Evolutionary conservation across 2,113 vertebrate species (phyloP), one percentile per base, ranked within the genome.

Genomic region (Pomatostomus ruficeps): DNA sequence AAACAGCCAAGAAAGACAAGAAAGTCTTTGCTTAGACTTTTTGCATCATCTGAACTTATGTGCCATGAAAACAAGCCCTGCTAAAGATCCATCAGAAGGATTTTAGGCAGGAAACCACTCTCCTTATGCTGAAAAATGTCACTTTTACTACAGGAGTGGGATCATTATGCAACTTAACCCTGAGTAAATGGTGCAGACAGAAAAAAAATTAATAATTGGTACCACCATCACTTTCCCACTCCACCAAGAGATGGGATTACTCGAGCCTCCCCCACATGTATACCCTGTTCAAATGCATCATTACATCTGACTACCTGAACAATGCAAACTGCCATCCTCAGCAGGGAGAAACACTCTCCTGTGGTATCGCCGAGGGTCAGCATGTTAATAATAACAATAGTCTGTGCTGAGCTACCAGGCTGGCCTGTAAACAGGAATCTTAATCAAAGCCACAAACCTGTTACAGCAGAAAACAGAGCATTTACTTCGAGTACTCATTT

Each of bases 321-420:
- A 96, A 95, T 96, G 84, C 92, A 97, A 97, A 97, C 97, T 85
- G 93, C 95, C 93, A 89, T 71, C 91, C 91, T 96, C 95, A 96
- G 93, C 61, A 88, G 88, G 85, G 92, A 96, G 96, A 95, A 91
- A 96, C 88, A 89, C 93, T 81, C 89, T 96, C 62, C 88, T 25
- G 38, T 89, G 93, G 95, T 94, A 95, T 96, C 77, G 24, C 46
- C 19, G 48, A 96, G 89, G 94, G 94, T 96, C 97, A 97, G 95
- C 97, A 93, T 48, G 71, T 90, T 94, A 94, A 95, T 57, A 58
- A 81, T 82, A 94, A 97, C 95, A 97, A 97, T 89, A 88, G 95
- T 92, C 92, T 91, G 95, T 91, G 95, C 95, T 86, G 87, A 97
- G 95, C 95, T 79, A 96, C 96, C 63, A 81, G 78, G 79, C 63